Evolutionary conservation across 2,888 invertebrate species (phyloP), one percentile per base, ranked within the genome.

Genomic region (Isotomurus palustris): DNA sequence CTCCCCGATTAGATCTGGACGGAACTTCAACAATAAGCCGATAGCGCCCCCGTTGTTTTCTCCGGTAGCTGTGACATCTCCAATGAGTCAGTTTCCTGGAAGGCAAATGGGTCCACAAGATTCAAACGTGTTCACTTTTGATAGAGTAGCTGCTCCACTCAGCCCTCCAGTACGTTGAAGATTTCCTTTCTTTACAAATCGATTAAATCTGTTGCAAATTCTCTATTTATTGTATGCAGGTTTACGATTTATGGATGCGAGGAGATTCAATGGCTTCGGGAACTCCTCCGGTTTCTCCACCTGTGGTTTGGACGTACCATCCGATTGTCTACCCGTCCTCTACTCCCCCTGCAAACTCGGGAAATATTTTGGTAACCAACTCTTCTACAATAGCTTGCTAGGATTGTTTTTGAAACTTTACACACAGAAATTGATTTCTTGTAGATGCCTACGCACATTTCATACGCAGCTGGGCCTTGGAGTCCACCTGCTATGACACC

Each of bases 221-320:
- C 17, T 14, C 6, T 40, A 14, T 17, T 40, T 40, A 21, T 24
- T 24, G 25, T 41, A 29, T 56, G n/a, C 53, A 65, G 48, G 48
- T 62, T 2, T 66, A 64, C 44, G 68, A 66, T 38, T 32, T 66
- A 28, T 68, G 68, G 68, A 57, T 66, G 64, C 54, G 53, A 24
- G 58, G 58, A 38, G 53, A 60, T 10, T 25, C 45, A 8, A 53
- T 49, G 25, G 48, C 59, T 32, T 57, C 65, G 12, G 60, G 60
- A 14, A 56, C 68, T 27, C 68, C 68, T 17, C 62, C 65, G 10
- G 43, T 66, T 17, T 66, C 66, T 17, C 66, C 68, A 3, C 66
- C 66, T 1, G 51, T 66, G 25, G 59, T 68, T 17, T 68, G 68
- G 68, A 58, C 68, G n/a, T 66, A 64, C 41, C 68, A 66, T 51